These are phyloP conservation scores for Anthoscopus minutus DNA, from an alignment of 2,113 vertebrate species.

Conservation along the genomic window DNA sequence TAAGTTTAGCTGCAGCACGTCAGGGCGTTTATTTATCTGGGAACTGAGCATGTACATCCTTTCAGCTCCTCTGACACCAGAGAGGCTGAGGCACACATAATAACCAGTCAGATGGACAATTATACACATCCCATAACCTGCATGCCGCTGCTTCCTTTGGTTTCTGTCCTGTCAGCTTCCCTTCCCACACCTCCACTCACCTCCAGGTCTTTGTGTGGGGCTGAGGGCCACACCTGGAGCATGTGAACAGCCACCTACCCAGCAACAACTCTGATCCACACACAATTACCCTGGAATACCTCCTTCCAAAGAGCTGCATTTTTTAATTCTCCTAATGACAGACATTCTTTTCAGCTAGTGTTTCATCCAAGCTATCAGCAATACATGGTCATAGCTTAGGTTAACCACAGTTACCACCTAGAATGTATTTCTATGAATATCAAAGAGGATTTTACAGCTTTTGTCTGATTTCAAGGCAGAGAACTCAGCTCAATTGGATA, in stretches of 20 bases:
- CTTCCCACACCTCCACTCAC: background rate
- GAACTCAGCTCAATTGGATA: background rate
- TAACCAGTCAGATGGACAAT: background rate
- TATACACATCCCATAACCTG: background rate
- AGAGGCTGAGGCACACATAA: background rate
- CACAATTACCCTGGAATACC: background rate
- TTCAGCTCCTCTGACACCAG: background rate
- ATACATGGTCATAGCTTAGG: background rate
- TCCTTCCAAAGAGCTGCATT: background rate
- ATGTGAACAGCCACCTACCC: background rate
- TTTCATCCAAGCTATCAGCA: background rate
- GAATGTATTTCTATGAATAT: constrained; percentile 2
- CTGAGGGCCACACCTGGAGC: background rate
- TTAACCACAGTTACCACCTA: background rate
- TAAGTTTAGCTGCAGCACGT: background rate
- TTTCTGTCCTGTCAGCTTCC: background rate
- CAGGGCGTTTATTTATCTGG: background rate
- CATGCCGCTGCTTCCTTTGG: background rate
- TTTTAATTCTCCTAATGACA: background rate
- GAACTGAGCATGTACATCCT: background rate
- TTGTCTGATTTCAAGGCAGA: background rate
- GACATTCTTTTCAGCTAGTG: background rate
- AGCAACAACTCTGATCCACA: background rate
- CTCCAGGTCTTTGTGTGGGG: background rate
- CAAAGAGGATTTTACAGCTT: background rate